These are phyloP conservation scores for Enteromius fasciolatus DNA, from an alignment of 2,797 vertebrate species.

Conservation along the genomic window DNA sequence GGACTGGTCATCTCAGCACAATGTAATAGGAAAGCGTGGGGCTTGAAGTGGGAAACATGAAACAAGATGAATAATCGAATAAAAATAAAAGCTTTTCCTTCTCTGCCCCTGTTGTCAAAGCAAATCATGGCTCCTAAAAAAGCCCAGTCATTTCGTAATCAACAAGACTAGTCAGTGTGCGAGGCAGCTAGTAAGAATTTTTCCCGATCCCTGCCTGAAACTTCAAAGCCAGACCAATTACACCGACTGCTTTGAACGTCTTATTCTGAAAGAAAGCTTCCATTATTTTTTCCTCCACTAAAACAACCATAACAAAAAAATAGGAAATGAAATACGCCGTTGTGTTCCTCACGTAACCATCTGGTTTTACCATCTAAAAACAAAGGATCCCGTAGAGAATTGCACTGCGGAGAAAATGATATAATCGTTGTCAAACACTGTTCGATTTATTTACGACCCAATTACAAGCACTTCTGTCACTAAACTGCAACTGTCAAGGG, in stretches of 20 bases:
- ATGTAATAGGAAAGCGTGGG: constrained; percentile 57
- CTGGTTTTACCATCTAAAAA: constrained; percentile 76
- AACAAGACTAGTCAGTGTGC: constrained; percentile 58
- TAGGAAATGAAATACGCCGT: constrained; percentile 73
- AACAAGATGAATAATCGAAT: constrained; percentile 72
- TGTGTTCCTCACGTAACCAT: constrained; percentile 69
- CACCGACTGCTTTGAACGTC: constrained; percentile 71
- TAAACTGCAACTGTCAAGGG: constrained; percentile 67
- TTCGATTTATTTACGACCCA: constrained; percentile 74
- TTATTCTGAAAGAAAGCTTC: constrained; percentile 70
- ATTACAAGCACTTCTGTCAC: constrained; percentile 74
- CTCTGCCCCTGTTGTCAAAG: constrained; percentile 68
- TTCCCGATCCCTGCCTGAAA: constrained; percentile 63
- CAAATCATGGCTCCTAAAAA: constrained; percentile 65
- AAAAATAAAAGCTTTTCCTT: constrained; percentile 68
- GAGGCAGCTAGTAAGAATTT: constrained; percentile 58
- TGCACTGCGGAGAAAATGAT: constrained; percentile 73
- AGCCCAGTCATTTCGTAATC: constrained; percentile 65
- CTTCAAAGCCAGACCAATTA: constrained; percentile 74
- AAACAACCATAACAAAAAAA: constrained; percentile 72
- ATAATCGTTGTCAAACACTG: constrained; percentile 79
- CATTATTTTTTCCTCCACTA: constrained; percentile 68
- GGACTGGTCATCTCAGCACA: constrained; percentile 54
- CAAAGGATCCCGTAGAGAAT: constrained; percentile 73
- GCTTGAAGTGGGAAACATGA: constrained; percentile 60